These are phyloP conservation scores for Pristionchus maxplancki DNA, from an alignment of 2,888 invertebrate genomes.

Conservation along the genomic window DNA sequence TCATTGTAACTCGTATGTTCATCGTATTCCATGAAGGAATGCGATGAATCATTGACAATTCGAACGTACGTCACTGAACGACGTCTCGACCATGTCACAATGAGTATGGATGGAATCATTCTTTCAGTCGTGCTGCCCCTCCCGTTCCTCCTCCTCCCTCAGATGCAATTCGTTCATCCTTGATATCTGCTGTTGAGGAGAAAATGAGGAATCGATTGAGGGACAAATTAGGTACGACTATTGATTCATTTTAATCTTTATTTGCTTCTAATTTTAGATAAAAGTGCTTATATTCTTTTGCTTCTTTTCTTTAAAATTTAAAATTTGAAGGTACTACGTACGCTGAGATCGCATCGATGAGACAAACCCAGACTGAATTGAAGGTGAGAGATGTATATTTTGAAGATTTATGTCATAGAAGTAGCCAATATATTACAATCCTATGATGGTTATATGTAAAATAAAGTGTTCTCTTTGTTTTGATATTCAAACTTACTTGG, in stretches of 20 bases:
- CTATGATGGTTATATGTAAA: no score
- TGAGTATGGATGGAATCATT: conserved; percentile 52
- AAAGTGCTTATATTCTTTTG: not conserved
- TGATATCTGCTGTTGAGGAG: conserved; percentile 95
- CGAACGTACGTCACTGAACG: not conserved
- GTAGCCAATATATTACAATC: not conserved
- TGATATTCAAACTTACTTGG: not conserved
- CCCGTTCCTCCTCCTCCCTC: conserved; percentile 80
- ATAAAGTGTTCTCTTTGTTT: not conserved
- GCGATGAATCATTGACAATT: not conserved
- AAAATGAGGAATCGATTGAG: conserved; percentile 90
- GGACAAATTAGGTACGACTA: conserved; percentile 80
- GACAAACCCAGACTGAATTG: conserved; percentile 90
- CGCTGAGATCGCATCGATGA: conserved; percentile 91
- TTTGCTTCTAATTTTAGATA: not conserved
- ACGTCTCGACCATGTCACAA: not conserved
- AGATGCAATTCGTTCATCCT: conserved; percentile 93
- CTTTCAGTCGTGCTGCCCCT: conserved; percentile 66
- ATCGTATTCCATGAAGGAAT: no score
- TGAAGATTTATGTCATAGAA: not conserved
- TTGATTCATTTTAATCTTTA: not conserved
- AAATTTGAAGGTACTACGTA: conserved; percentile 69
- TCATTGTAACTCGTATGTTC: not conserved
- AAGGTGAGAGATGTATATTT: conserved; percentile 78
- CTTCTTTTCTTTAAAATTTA: no score